These are phyloP conservation scores for Desmodus rotundus DNA, from an alignment of 2,113 vertebrate genomes.

Conservation along the genomic window DNA sequence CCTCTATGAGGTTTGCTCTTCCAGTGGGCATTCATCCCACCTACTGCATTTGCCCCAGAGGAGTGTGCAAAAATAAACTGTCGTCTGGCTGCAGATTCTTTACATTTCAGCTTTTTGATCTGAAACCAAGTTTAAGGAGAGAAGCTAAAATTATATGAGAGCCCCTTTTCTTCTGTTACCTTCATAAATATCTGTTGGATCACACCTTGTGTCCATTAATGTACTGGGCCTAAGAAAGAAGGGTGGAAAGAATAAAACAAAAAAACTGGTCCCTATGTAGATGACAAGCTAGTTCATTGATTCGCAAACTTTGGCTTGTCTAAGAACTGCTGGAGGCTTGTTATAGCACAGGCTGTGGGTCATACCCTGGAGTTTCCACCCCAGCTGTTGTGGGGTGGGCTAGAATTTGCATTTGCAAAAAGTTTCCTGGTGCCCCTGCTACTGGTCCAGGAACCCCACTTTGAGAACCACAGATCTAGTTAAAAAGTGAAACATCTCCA, in stretches of 20 bases:
- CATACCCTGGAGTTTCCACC: not conserved
- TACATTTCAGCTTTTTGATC: not conserved
- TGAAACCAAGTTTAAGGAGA: not conserved
- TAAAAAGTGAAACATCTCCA: not conserved
- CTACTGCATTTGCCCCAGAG: not conserved
- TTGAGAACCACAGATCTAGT: not conserved
- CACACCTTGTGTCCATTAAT: not conserved
- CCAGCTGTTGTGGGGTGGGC: not conserved
- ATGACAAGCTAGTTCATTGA: rapidly evolving
- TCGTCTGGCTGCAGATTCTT: rapidly evolving
- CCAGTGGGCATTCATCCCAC: rapidly evolving
- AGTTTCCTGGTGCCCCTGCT: too few species aligned
- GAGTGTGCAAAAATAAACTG: not conserved
- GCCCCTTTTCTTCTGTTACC: too few species aligned
- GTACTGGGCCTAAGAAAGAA: not conserved
- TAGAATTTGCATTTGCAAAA: not conserved
- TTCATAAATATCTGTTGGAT: not conserved
- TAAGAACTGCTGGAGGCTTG: not conserved
- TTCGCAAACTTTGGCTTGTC: not conserved
- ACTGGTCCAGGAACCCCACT: too few species aligned
- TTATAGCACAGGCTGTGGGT: not conserved
- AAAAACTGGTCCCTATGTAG: rapidly evolving
- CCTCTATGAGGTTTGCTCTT: not conserved
- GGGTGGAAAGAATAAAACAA: not conserved
- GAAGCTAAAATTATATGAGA: not conserved